Percentiles rank a stretch among this genome's conserved stretches.
phyloP scores from a whole-genome alignment of 2,113 vertebrate genomes.

The Salvator merianae region DNA sequence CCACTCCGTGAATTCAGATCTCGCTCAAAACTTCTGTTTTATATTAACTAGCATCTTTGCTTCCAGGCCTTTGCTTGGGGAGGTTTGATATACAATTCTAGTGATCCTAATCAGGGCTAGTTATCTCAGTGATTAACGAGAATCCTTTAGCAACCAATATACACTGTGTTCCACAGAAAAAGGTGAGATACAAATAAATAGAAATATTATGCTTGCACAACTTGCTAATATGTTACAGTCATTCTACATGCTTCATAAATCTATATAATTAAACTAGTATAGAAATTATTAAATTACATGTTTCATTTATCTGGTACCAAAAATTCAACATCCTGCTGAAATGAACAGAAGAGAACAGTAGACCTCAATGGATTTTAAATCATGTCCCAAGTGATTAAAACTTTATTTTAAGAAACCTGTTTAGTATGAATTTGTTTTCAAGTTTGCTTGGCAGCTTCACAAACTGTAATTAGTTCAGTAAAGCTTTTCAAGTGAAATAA shows the following conservation, averaged over 20 bases:
- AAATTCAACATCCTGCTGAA: neutral
- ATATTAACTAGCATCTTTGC: neutral
- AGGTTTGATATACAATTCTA: neutral
- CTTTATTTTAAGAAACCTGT: constrained; percentile 20
- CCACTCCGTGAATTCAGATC: neutral
- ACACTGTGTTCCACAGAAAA: neutral
- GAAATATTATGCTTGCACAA: neutral
- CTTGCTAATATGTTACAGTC: neutral
- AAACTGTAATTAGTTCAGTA: constrained; percentile 4
- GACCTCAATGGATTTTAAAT: neutral
- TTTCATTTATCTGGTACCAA: neutral
- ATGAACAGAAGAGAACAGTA: neutral
- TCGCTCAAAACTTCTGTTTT: neutral
- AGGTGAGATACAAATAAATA: neutral
- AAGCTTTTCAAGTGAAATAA: neutral
- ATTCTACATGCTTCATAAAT: neutral
- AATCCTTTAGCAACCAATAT: neutral
- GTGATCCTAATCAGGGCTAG: neutral
- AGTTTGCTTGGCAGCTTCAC: constrained; percentile 11
- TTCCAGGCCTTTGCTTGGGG: neutral
- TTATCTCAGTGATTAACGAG: neutral
- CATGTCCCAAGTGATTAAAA: neutral
- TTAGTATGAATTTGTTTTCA: constrained; percentile 10
- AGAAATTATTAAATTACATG: neutral
- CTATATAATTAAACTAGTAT: neutral